Percentiles rank a stretch among this genome's conserved stretches.
phyloP scores from a whole-genome alignment of 1,140 invertebrate genomes.

The Eufriesea mexicana region DNA sequence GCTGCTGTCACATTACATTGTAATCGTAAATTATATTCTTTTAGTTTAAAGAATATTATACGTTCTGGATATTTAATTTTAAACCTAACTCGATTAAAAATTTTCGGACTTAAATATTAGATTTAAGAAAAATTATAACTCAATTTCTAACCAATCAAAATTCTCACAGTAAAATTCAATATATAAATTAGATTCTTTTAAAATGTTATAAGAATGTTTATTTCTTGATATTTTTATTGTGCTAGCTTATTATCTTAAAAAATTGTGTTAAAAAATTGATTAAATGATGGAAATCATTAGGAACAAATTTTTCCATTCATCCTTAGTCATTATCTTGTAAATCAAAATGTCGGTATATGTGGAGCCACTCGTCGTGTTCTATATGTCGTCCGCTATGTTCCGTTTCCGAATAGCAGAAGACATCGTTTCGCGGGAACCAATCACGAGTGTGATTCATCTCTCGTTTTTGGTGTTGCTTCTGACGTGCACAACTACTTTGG shows the following conservation, averaged over 20 bases:
- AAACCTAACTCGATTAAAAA: not conserved
- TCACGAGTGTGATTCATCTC: conserved; percentile 58
- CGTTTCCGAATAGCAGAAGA: conserved; percentile 70
- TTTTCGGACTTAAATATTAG: not conserved
- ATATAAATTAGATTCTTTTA: not conserved
- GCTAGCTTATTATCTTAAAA: not conserved
- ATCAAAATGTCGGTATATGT: conserved; percentile 24
- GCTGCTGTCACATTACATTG: not conserved
- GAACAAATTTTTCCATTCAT: not conserved
- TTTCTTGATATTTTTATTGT: not conserved
- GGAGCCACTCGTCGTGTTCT: conserved; percentile 39
- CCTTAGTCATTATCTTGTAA: not conserved
- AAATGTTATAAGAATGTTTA: not conserved
- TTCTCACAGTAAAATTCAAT: not conserved
- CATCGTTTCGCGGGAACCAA: conserved; percentile 56
- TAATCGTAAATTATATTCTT: not conserved
- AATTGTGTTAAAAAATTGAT: not conserved
- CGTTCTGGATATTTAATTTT: not conserved
- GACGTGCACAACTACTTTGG: conserved; percentile 63
- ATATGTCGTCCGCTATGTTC: conserved; percentile 59
- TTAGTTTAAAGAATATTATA: not conserved
- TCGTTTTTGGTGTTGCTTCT: conserved; percentile 61
- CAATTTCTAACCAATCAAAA: conserved; percentile 17
- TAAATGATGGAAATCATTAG: not conserved
- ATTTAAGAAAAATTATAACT: not conserved